Evolutionary conservation across 2,888 invertebrate species (phyloP).

Genomic region (Eumerus sabulonum): DNA sequence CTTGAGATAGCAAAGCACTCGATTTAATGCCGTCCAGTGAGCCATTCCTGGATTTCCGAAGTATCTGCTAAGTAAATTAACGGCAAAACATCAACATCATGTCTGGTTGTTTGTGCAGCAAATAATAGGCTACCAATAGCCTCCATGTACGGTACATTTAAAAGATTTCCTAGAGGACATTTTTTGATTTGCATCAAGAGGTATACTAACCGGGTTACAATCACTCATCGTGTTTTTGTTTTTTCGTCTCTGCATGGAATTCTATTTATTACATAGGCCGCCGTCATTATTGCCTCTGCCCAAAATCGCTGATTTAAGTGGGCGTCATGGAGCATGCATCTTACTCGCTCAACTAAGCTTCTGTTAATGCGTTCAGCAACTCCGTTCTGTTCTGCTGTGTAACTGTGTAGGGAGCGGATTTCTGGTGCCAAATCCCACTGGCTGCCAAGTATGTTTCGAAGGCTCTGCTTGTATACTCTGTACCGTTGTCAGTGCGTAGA

Average conservation of each 20-base stretch:
- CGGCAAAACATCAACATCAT: too few species aligned
- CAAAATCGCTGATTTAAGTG: constrained; percentile 33
- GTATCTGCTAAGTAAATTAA: constrained; percentile 39
- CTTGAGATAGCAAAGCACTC: constrained; percentile 22
- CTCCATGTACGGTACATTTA: too few species aligned
- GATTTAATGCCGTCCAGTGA: constrained; percentile 55
- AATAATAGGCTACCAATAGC: too few species aligned
- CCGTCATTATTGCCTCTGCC: constrained; percentile 54
- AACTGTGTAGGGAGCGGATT: too few species aligned
- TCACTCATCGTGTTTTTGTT: constrained; percentile 68
- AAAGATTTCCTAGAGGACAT: constrained; percentile 38
- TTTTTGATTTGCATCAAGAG: constrained; percentile 43
- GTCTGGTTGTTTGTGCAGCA: too few species aligned
- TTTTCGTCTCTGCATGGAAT: constrained; percentile 47
- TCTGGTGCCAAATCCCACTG: too few species aligned
- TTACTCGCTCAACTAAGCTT: too few species aligned
- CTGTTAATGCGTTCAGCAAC: constrained; percentile 31
- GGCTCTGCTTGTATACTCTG: too few species aligned
- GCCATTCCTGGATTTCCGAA: constrained; percentile 50
- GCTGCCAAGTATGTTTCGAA: too few species aligned
- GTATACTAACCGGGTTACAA: constrained; percentile 44
- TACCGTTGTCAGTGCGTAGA: too few species aligned
- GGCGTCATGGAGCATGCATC: constrained; percentile 25
- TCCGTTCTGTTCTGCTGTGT: constrained; percentile 33
- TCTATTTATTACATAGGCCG: constrained; percentile 59